Conservation (phyloP, 2,113 vertebrate species). For the Heterocephalus glaber region DNA sequence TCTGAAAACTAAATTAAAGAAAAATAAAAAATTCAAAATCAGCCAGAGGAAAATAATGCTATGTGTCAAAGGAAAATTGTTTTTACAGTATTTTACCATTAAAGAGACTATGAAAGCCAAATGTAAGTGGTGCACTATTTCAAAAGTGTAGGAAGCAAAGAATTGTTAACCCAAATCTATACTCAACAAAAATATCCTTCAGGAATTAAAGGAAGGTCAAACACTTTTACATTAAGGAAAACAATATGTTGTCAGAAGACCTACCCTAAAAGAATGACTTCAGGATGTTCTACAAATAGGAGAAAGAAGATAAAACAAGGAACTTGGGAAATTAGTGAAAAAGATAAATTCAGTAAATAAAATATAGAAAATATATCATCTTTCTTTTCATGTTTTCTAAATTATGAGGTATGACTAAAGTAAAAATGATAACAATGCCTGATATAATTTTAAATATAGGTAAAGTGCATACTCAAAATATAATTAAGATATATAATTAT, state of each 20-base stretch:
- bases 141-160: not conserved
- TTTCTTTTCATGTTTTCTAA: not conserved
- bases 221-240: not conserved
- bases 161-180: not conserved
- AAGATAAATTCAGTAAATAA: not conserved
- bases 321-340: not conserved
- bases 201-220: not conserved
- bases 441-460: not conserved
- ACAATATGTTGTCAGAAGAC: not conserved
- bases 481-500: not conserved
- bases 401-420: not conserved
- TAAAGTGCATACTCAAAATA: not conserved
- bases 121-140: not conserved
- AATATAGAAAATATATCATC: not conserved
- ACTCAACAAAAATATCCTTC: not conserved
- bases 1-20: not conserved
- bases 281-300: not conserved
- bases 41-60: not conserved
- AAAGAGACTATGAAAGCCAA: not conserved
- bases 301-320: not conserved
- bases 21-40: not conserved
- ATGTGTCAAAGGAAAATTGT: not conserved
- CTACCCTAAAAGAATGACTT: not conserved
- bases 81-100: not conserved
- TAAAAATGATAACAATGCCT: constrained; percentile 7